Conservation (phyloP, 1,140 invertebrate species). For the Brachionus calyciflorus region DNA sequence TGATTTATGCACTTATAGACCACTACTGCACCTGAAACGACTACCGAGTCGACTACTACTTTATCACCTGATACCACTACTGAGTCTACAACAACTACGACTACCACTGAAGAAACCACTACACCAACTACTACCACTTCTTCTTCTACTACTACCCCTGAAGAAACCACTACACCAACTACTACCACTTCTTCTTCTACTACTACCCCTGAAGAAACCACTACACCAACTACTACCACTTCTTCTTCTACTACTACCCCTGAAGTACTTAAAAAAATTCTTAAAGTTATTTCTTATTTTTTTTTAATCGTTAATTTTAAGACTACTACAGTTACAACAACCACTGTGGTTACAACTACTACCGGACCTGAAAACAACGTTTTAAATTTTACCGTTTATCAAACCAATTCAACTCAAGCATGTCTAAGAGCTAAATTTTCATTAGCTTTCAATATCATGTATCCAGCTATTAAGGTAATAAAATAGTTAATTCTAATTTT, state of each 20-base stretch:
- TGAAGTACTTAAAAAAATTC: no score
- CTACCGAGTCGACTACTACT: no score
- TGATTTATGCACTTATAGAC: background rate
- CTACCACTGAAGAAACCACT: background rate
- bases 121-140: background rate
- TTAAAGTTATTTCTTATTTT: background rate
- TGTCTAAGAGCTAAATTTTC: slow-evolving; percentile 43
- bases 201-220: background rate
- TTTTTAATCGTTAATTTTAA: background rate
- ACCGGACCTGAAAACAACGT: background rate
- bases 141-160: background rate
- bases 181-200: background rate
- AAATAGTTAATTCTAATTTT: background rate
- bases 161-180: background rate
- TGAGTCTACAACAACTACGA: background rate
- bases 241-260: background rate
- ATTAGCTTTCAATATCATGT: slow-evolving; percentile 2
- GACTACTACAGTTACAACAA: background rate
- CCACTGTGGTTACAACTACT: background rate
- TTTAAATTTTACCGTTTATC: slow-evolving; percentile 18
- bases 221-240: background rate
- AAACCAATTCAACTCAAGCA: slow-evolving; percentile 9
- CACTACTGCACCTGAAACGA: no score
- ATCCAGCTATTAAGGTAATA: background rate
- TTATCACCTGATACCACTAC: no score